Conservation (phyloP, 2,797 vertebrate genomes). For the Xiphorhynchus erythropygius region DNA sequence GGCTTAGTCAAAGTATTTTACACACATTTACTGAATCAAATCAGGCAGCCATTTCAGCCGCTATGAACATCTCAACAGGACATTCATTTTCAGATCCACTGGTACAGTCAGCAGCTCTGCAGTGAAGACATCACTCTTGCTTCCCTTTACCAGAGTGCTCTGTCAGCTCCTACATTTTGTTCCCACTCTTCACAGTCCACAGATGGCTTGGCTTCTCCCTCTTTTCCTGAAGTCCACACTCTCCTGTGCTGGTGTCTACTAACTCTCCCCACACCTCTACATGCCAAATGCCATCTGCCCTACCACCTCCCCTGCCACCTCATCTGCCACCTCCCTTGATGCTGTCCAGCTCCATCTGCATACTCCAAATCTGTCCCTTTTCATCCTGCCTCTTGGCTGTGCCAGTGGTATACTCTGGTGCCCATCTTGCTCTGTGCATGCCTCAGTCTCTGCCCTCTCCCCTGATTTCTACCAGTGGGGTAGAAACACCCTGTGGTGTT, state of each 20-base stretch:
- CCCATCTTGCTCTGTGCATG: neutral
- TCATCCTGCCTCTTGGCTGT: neutral
- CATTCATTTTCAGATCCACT: neutral
- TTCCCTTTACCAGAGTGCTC: neutral
- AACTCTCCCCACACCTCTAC: neutral
- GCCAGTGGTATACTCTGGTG: too few relatives aligned
- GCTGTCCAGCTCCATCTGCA: neutral
- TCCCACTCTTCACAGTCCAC: neutral
- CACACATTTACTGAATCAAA: neutral
- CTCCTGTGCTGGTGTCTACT: neutral
- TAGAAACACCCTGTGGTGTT: neutral
- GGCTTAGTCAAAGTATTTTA: neutral
- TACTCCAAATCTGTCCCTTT: neutral
- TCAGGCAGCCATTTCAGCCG: fast-evolving
- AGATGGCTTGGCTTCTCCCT: neutral
- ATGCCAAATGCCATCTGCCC: neutral
- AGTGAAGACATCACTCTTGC: neutral
- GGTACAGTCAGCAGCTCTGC: neutral
- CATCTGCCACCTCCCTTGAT: neutral
- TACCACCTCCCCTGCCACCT: neutral
- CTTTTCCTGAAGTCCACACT: fast-evolving
- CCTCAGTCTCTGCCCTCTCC: neutral
- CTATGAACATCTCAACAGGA: neutral
- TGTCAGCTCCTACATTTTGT: neutral
- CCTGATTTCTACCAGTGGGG: neutral